Evolutionary conservation across 1,140 invertebrate genomes (phyloP), one percentile per base, ranked within the genome.

Genomic region (Subanguina moxae): DNA sequence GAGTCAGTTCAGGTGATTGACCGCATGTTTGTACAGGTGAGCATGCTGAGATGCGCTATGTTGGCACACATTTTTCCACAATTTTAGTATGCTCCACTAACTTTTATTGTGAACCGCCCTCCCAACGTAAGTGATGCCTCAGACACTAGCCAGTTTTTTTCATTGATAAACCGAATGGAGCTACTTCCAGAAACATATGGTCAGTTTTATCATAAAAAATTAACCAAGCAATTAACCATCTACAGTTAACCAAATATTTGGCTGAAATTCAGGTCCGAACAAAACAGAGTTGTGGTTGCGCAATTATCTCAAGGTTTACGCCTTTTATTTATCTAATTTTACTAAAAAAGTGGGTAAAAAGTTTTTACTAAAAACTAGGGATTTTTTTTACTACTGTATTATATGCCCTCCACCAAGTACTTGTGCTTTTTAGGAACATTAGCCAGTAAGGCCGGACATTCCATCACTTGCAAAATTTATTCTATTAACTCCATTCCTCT

Each of bases 71-170:
- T 15, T 57, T 56, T 56, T 65, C 46, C 7, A 23, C 15, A 63
- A 25, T 71, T 76, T 65, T 19, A 78, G 76, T 77, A 79, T 56
- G 43, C 64, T 13, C 79, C 77, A 57, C 25, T 82, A 1, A 72
- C 75, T 52, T 78, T 79, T 42, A 74, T 79, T 58, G 68, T 82
- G 0, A 62, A 58, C 32, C 52, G 61, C 3, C 66, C 73, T 1
- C 77, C 79, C 64, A 59, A 74, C 57, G 65, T 72, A 25, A 19
- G 45, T 19, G 62, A 79, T 45, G 21, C 56, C 1, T 58, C 28
- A 13, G 61, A 76, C 25, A 46, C 73, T n/a, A 30, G 25, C 3
- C 48, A 62, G 0, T 80, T 81, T 23, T 17, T 61, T 1, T 11
- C 48, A 56, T 56, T 76, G 46, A 71, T 78, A 19, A 30, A 69